Evolutionary conservation across 2,888 invertebrate genomes (phyloP), one percentile per base, ranked within the genome.

Genomic region (Gastracanthus pulcherrimus): DNA sequence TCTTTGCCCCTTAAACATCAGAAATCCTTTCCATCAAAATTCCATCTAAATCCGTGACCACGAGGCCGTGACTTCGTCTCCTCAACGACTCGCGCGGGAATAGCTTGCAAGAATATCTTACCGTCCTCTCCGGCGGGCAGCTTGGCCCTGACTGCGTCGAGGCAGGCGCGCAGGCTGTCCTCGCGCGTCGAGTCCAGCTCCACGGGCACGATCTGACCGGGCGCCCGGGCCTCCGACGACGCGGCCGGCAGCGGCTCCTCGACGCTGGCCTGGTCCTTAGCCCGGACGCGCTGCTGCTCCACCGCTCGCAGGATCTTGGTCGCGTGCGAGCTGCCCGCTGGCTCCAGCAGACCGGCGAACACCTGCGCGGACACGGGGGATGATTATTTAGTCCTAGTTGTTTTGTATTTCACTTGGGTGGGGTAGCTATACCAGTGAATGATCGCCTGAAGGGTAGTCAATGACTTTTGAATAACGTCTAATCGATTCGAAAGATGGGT

Each of bases 71-170:
- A n/a, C n/a, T n/a, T n/a, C n/a, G n/a, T n/a, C n/a, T n/a, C n/a
- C n/a, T n/a, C n/a, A n/a, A n/a, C n/a, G n/a, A n/a, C n/a, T n/a
- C n/a, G n/a, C n/a, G n/a, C n/a, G n/a, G n/a, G n/a, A n/a, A n/a
- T n/a, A n/a, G n/a, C n/a, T n/a, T n/a, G n/a, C n/a, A n/a, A n/a
- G n/a, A n/a, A n/a, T n/a, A n/a, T 19, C 92, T 92, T 89, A 94
- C 97, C 96, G 89, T 96, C 96, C 92, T 96, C 96, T 55, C 96
- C 96, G 70, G 96, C 96, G 81, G 96, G 96, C 87, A 97, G 92
- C 92, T 96, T 96, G 72, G 96, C 95, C 23, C 96, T 94, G 84
- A 96, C 95, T 26, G 95, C 94, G 85, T 96, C 94, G 16, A 96
- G 96, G 7, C 96, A 96, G 91, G 96, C 96, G 83, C 96, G 96